These are phyloP conservation scores for Rotaria sp. DNA, from an alignment of 2,888 invertebrate species.

Conservation along the genomic window DNA sequence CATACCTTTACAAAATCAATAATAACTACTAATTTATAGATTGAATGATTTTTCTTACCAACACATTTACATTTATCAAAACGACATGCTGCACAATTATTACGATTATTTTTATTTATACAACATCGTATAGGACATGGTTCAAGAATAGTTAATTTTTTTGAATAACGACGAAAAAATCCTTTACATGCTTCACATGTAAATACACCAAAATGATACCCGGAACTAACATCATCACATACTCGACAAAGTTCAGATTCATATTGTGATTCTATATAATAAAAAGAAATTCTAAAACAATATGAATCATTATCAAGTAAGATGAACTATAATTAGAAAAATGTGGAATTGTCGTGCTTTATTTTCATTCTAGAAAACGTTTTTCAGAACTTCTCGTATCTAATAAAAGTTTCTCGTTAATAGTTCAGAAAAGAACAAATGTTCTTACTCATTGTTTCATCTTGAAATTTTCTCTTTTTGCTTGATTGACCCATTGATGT, in stretches of 20 bases:
- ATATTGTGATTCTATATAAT: not conserved
- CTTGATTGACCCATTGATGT: not conserved
- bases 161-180: constrained; percentile 29
- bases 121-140: constrained; percentile 15
- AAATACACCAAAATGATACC: constrained; percentile 29
- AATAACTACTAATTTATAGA: too few relatives aligned
- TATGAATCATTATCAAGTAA: too few relatives aligned
- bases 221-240: not conserved
- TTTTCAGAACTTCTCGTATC: too few relatives aligned
- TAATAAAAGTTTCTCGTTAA: too few relatives aligned
- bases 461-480: constrained; percentile 16
- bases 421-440: too few relatives aligned
- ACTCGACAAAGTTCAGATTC: constrained; percentile 24
- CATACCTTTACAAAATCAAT: constrained; percentile 1
- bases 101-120: constrained; percentile 8
- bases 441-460: not conserved
- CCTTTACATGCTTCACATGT: constrained; percentile 32
- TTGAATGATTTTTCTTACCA: not conserved
- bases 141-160: constrained; percentile 3
- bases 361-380: too few relatives aligned
- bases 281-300: too few relatives aligned
- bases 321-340: too few relatives aligned
- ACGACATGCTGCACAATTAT: constrained; percentile 25
- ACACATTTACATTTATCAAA: constrained; percentile 28
- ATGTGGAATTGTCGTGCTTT: too few relatives aligned